These are phyloP conservation scores for Gymnocheta viridis DNA, from an alignment of 2,888 invertebrate species.

Conservation along the genomic window DNA sequence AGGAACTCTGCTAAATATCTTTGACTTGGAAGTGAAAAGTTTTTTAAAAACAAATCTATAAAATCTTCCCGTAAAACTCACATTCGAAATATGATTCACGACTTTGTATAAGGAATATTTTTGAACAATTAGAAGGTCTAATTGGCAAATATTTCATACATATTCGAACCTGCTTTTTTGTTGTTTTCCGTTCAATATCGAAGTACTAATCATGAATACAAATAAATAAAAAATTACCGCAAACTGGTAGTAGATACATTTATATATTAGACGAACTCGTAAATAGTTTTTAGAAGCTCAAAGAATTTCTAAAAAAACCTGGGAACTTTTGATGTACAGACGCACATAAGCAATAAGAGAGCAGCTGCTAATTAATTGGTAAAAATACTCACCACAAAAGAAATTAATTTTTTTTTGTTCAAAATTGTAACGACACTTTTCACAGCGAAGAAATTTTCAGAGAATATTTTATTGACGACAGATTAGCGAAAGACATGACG, in stretches of 20 bases:
- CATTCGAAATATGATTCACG: conserved; percentile 25
- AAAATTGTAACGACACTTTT: too few relatives aligned
- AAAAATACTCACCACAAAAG: too few relatives aligned
- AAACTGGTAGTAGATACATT: not conserved
- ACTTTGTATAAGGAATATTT: conserved; percentile 7
- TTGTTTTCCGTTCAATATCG: conserved; percentile 13
- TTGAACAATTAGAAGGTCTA: conserved; percentile 45
- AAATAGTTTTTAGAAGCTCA: too few relatives aligned
- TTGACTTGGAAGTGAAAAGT: not conserved
- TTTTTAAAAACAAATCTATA: not conserved
- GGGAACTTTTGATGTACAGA: too few relatives aligned
- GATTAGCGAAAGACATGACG: not conserved
- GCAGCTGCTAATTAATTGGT: too few relatives aligned
- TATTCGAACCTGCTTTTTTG: not conserved
- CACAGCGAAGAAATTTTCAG: too few relatives aligned
- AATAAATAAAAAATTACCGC: conserved; percentile 34
- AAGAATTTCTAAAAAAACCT: too few relatives aligned
- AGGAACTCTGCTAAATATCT: not conserved
- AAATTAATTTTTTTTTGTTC: too few relatives aligned
- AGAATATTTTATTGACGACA: too few relatives aligned
- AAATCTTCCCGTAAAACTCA: not conserved
- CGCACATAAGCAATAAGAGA: too few relatives aligned
- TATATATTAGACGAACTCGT: conserved; percentile 2
- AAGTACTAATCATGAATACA: conserved; percentile 51
- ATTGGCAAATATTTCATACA: conserved; percentile 44